Base-by-base conservation (phyloP, 2,113 vertebrate genomes). In the Hemiprocne comata region DNA sequence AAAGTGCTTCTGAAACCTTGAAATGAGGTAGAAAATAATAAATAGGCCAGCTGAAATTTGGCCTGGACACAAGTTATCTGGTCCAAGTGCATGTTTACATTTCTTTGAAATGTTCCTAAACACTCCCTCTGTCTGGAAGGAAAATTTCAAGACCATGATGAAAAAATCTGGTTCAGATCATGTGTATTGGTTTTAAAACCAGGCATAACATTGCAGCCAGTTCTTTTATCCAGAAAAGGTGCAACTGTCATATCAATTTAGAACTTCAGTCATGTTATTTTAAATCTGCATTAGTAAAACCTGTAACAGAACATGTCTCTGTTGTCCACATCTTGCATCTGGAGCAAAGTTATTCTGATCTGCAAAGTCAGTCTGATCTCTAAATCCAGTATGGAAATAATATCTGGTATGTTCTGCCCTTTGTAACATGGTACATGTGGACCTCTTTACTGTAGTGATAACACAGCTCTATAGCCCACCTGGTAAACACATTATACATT, bases 191-290 rank as follows among this genome's bases (percentile, higher is more conserved):
- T 89, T 96, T 97, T 97, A 97, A 97, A 95, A 95, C 91, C 95
- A 95, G 94, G 90, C 87, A 95, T 85, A 93, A 87, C 84, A 31
- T 55, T 94, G 83, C 94, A 96, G 95, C 75, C 14, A 0, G 80
- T 76, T 95, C 95, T 93, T 98, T 97, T 83, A 94, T 91, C 89
- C 92, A 85, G 90, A 87, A 96, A 95, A 93, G 90, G 87, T 96
- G 89, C 80, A 95, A 96, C 95, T 97, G 97, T 97, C 97, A 95
- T 65, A 93, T 90, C 95, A 89, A 96, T 96, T 98, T 97, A 97
- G 92, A 97, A 95, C 95, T 98, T 94, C 95, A 97, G 57, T 79
- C 78, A n/a, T 89, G 94, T 95, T 97, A 97, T 92, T 95, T 95
- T 95, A 97, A 97, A 93, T 57, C 87, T 90, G 57, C 76, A 54